Evolutionary conservation across 2,797 vertebrate genomes (phyloP).

Genomic region (Myripristis jacobus): DNA sequence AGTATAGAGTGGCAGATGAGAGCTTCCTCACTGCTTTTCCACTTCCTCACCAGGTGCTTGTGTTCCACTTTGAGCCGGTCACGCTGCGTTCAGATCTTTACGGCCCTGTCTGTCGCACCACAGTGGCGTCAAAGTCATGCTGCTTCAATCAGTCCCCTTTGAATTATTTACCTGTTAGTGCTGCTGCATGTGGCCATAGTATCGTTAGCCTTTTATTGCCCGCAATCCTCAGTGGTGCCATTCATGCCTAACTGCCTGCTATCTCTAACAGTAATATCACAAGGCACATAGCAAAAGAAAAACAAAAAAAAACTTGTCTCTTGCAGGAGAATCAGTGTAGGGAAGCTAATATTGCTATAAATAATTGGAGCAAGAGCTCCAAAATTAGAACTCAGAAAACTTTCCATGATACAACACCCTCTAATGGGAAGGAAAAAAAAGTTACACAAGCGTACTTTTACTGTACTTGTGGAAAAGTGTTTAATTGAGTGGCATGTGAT

Average conservation of each 20-base stretch:
- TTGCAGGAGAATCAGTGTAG: background rate
- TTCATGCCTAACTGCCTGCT: constrained; percentile 52
- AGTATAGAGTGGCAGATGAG: constrained; percentile 53
- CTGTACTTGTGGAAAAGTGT: constrained; percentile 40
- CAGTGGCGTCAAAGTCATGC: constrained; percentile 70
- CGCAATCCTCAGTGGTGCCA: constrained; percentile 63
- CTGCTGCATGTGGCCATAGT: constrained; percentile 56
- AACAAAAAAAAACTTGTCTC: constrained; percentile 26
- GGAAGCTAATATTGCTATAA: constrained; percentile 22
- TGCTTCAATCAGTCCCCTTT: constrained; percentile 64
- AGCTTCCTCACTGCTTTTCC: constrained; percentile 64
- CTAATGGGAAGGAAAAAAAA: background rate
- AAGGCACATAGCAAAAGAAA: constrained; percentile 33
- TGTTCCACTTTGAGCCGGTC: constrained; percentile 57
- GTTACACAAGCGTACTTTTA: constrained; percentile 55
- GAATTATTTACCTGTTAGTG: constrained; percentile 70
- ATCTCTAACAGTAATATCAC: constrained; percentile 52
- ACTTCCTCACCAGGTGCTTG: constrained; percentile 62
- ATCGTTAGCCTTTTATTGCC: constrained; percentile 72
- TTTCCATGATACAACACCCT: constrained; percentile 50
- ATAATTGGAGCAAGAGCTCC: constrained; percentile 14
- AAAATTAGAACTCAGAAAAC: constrained; percentile 41
- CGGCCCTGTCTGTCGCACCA: constrained; percentile 60
- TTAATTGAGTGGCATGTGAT: constrained; percentile 67
- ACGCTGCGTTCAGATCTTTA: constrained; percentile 73